A percentile compares a stretch with the other conserved stretches of the same genome.
phyloP scores from a whole-genome alignment of 1,140 invertebrate genomes.

The Brachionus rubens region DNA sequence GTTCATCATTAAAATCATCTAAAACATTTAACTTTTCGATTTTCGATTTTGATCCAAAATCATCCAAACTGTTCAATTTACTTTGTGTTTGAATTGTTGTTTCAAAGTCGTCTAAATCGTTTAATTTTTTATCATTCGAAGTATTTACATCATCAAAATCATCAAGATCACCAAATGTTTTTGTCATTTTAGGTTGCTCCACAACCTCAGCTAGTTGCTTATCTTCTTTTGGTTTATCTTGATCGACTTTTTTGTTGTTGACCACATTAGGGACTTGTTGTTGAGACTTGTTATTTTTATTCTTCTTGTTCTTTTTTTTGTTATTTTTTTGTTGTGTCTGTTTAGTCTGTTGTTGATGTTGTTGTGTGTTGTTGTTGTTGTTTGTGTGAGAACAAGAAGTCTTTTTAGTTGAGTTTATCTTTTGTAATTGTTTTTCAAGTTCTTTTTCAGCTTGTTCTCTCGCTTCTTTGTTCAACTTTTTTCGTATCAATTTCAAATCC shows the following conservation, averaged over 20 bases:
- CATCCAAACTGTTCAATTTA: constrained; percentile 19
- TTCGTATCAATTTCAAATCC: background rate
- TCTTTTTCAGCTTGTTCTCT: background rate
- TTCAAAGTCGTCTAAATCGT: constrained; percentile 18
- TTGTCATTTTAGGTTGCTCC: background rate
- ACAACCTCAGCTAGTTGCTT: background rate
- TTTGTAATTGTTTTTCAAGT: background rate
- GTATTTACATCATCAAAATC: background rate
- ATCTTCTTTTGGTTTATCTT: background rate
- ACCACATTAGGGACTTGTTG: no score
- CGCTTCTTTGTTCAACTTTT: background rate
- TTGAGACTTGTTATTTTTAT: no score
- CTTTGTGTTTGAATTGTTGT: background rate
- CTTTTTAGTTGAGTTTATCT: no score
- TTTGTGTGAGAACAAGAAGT: constrained; percentile 14
- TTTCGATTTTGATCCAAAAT: background rate
- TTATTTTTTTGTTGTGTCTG: no score
- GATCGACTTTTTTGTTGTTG: background rate
- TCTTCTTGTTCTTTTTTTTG: no score
- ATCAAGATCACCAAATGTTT: background rate
- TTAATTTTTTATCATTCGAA: background rate
- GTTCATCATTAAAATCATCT: background rate
- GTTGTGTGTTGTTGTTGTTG: background rate
- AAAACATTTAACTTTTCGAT: background rate
- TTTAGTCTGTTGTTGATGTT: constrained; percentile 3